Evolutionary conservation across 2,888 invertebrate species (phyloP), one percentile per base, ranked within the genome.

Genomic region (Elysia crispata): DNA sequence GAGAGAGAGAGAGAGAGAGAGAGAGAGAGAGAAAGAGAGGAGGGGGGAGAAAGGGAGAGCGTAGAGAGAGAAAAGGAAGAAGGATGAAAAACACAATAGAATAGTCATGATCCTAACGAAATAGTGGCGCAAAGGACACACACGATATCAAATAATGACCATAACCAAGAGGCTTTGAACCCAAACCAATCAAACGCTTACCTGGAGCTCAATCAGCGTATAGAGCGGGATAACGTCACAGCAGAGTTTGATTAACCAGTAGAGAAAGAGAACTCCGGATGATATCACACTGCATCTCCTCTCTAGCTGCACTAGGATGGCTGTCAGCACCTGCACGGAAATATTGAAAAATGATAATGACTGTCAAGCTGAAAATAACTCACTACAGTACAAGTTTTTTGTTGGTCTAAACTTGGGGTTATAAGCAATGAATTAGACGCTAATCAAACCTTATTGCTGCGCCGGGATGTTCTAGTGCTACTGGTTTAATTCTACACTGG

Each of bases 241-340:
- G 6, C 88, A 25, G 5, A 85, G 28, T n/a, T 83, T 79, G 33
- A 91, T 81, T 23, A 87, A 64, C 89, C 89, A 91, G 83, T 89
- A 91, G 6, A 88, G 49, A 78, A 88, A 90, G 28, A 89, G 86
- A 18, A 91, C 83, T 8, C 89, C 89, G 3, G 90, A 90, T 0
- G 89, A 86, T 23, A 89, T 83, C 33, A 89, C 81, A 3, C 89
- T 89, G 30, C 83, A 82, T 6, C 76, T 25, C 41, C 88, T 83
- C 73, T 88, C 89, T 0, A 87, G 69, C 67, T 87, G 88, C n/a
- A 87, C 82, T 60, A 89, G 54, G 8, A 86, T 49, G 6, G 86
- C 81, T 11, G 86, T 83, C 20, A 88, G 66, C 13, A 86, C 13
- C 90, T 90, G 83, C 3, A 87, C 81, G n/a, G 11, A 79, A 54